These are phyloP conservation scores for Connochaetes taurinus DNA, from an alignment of 2,113 vertebrate genomes.

Conservation along the genomic window DNA sequence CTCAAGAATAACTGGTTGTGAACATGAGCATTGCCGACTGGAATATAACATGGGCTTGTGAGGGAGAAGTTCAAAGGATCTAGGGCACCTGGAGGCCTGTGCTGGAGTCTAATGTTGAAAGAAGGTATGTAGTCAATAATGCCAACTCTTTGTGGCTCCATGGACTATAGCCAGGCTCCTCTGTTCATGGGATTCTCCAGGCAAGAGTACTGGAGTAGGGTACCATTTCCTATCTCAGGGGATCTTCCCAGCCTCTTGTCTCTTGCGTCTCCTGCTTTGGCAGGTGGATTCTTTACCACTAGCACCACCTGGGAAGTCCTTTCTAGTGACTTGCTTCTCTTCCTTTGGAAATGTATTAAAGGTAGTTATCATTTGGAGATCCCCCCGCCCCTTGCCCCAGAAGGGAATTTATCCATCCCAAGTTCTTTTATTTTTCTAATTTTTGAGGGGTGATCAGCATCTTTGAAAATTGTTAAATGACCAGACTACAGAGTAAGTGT, in stretches of 20 bases:
- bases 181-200: not conserved
- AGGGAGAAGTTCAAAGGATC: not conserved
- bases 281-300: not conserved
- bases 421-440: not conserved
- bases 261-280: not conserved
- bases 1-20: not conserved
- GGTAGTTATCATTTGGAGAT: not conserved
- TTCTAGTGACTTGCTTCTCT: not conserved
- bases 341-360: not conserved
- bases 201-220: not conserved
- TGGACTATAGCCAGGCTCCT: not conserved
- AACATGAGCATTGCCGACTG: not conserved
- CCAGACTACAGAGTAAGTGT: not conserved
- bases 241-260: not conserved
- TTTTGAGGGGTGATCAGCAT: not conserved
- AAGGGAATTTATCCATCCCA: not conserved
- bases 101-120: not conserved
- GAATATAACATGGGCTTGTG: not conserved
- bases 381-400: rapidly evolving
- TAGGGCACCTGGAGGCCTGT: not conserved
- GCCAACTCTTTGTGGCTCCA: not conserved
- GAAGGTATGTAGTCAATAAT: not conserved
- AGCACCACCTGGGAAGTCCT: not conserved
- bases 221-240: not conserved
- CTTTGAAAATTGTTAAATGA: not conserved